Evolutionary conservation across 2,888 invertebrate genomes (phyloP), one percentile per base, ranked within the genome.

Genomic region (Tetrapedia diversipes): DNA sequence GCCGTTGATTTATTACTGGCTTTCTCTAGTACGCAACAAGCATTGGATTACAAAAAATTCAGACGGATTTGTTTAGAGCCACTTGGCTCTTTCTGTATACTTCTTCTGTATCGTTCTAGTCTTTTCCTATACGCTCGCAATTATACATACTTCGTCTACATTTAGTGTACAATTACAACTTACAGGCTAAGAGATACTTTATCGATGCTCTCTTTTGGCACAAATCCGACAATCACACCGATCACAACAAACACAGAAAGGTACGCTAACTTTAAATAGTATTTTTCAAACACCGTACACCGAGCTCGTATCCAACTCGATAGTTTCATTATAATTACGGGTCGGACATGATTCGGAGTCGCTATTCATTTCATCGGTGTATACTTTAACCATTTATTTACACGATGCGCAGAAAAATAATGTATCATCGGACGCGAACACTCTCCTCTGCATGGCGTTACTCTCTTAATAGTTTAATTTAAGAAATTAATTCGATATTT

Each of bases 211-310:
- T 56, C 29, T 57, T 84, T 86, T 86, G 84, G 86, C 86, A 84
- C 80, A 49, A 68, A 66, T 43, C 70, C 53, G 78, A 80, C 77
- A 53, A 67, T 79, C 72, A 82, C 73, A 83, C 69, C 19, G 71
- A 77, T 75, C 72, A 81, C 79, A n/a, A n/a, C n/a, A 59, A 85
- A 85, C 85, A 85, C 70, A 19, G 76, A 85, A 85, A 82, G n/a
- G 79, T 85, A 83, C 54, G 53, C 7, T 59, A 79, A 71, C 51
- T 66, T 8, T 39, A 41, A 59, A 68, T 53, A 49, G 43, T 51
- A 41, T 14, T 34, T 19, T 3, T 60, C 54, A 27, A 45, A 49
- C 29, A 59, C 45, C 41, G 60, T 32, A 16, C 10, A 22, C n/a
- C n/a, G n/a, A n/a, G n/a, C n/a, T n/a, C n/a, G 60, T 60, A 64